phyloP scores from a whole-genome alignment of 2,113 vertebrate species.

The Hydropotes inermis region DNA sequence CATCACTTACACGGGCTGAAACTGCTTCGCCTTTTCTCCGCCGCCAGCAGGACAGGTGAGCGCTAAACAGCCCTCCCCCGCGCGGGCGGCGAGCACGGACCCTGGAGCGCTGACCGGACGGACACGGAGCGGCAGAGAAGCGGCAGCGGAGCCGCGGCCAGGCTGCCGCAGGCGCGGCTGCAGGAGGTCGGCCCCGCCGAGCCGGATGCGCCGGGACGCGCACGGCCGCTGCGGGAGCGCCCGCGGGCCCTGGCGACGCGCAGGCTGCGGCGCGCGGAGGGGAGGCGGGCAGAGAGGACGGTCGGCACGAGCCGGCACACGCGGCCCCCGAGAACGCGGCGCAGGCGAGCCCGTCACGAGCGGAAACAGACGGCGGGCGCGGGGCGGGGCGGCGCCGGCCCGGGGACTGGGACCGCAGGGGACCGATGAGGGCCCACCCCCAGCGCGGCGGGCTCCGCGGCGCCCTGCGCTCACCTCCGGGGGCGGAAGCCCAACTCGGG shows the following conservation, averaged over 20 bases:
- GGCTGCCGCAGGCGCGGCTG: background rate
- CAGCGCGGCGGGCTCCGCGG: too few relatives aligned
- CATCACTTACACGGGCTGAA: background rate
- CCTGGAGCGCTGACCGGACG: background rate
- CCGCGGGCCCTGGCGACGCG: background rate
- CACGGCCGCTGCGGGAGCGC: accelerated
- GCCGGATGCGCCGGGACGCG: background rate
- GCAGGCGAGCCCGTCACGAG: too few relatives aligned
- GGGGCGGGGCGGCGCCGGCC: too few relatives aligned
- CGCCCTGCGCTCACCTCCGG: too few relatives aligned
- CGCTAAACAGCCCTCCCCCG: accelerated
- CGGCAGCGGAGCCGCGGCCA: background rate
- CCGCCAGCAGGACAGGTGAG: too few relatives aligned
- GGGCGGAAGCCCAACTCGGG: too few relatives aligned
- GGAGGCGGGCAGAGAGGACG: background rate
- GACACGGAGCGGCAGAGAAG: background rate
- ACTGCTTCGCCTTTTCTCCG: background rate
- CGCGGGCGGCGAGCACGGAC: background rate
- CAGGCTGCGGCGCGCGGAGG: background rate
- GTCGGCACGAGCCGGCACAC: too few relatives aligned
- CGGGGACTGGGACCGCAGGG: too few relatives aligned
- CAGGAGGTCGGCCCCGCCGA: background rate
- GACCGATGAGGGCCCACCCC: too few relatives aligned
- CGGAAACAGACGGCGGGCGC: too few relatives aligned
- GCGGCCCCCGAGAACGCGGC: too few relatives aligned